Base-by-base conservation (phyloP, 2,888 invertebrate species). In the Drosophila kanekoi region DNA sequence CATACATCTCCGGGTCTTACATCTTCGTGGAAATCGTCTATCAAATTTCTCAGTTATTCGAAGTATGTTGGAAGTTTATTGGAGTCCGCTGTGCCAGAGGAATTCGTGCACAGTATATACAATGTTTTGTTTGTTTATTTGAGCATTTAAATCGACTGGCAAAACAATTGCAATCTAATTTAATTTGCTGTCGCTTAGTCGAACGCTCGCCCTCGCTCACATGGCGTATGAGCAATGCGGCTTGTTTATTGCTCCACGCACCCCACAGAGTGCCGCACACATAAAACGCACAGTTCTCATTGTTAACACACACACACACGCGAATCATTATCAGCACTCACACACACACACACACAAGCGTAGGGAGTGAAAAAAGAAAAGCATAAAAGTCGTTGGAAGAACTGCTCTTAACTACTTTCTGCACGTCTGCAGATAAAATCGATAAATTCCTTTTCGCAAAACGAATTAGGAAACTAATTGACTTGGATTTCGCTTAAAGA, bases 401-500 rank as follows among this genome's bases (percentile, higher is more conserved):
- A 85, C 87, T 85, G 83, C 69, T 82, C 86, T 85, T 86, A 89
- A 88, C 88, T 89, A 85, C 85, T 85, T 85, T 89, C 85, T 89
- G 85, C 89, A 85, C 85, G 85, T 89, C 88, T 87, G 86, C 88
- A 87, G 85, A 85, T 85, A 89, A 89, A 85, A 85, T 85, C 85
- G 88, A 85, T 85, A 85, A 86, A 85, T 85, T 85, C 83, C 88
- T 89, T 87, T 89, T 82, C 88, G 83, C 78, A 89, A 89, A 85
- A 89, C 89, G 85, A 85, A 85, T 85, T 85, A 89, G 88, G 85
- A 85, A 85, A 89, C 85, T 89, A 85, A 85, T 85, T 85, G 89
- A 86, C 85, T 85, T 89, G 89, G 85, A 85, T 85, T 85, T 85
- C 81, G 83, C 85, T 85, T 82, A 85, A 89, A 87, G 89, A 85